Evolutionary conservation across 2,797 vertebrate genomes (phyloP), one percentile per base, ranked within the genome.

Genomic region (Labroides dimidiatus): DNA sequence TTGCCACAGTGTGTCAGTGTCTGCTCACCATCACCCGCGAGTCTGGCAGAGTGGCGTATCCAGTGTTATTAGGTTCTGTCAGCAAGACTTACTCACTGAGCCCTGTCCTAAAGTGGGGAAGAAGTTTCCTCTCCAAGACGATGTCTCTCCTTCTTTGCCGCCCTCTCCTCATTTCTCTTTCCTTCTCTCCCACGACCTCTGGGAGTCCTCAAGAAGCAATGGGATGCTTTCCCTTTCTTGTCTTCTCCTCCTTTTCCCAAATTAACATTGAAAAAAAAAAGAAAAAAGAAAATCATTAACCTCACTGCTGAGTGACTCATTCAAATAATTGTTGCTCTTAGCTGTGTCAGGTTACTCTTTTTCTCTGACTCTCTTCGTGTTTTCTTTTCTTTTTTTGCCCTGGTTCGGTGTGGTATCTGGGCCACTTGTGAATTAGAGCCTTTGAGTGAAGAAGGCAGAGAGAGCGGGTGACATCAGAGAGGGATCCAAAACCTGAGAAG

Each of bases 311-410:
- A 92, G 82, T 91, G 88, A 93, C 87, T 93, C 90, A 89, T 83
- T 88, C 69, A 82, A 88, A 91, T 93, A 92, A 93, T 91, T 93
- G 89, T 92, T 90, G 87, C 87, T 88, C 89, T 89, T 86, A 86
- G 75, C 64, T 82, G 80, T 82, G 91, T 94, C 84, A 6, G 69
- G 77, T 93, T 92, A 77, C 91, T 82, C 69, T 76, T 66, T 49
- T 73, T 85, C 72, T 84, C 66, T 60, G 63, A 68, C 62, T 85
- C 63, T 71, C 44, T 72, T 60, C 56, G 76, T 68, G 72, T 78
- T 75, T 85, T 79, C 52, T 62, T 63, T 52, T 48, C 14, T 21
- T 51, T 8, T n/a, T 30, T 30, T 78, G 67, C 69, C 55, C 52
- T 56, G 47, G 64, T 78, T 62, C 67, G 72, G 64, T 82, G 72